Percentiles rank a stretch among this genome's conserved stretches.
These are phyloP conservation scores for Burhinus bistriatus DNA, from an alignment of 2,113 vertebrate species.

Conservation along the genomic window DNA sequence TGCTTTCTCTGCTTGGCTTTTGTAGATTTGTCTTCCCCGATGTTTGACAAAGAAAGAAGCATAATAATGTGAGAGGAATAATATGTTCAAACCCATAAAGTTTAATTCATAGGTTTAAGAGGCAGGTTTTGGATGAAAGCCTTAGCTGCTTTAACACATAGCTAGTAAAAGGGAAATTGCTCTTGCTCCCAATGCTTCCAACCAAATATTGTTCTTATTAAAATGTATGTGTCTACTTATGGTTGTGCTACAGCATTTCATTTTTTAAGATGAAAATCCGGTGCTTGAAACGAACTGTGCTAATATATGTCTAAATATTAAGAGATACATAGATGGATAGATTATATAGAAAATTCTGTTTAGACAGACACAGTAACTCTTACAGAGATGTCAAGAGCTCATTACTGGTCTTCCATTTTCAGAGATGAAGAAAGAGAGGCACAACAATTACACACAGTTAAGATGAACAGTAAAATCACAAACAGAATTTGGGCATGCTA, in stretches of 20 bases:
- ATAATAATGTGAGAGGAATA: neutral
- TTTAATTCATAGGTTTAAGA: conserved; percentile 25
- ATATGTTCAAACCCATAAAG: neutral
- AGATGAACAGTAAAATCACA: neutral
- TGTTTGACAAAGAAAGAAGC: conserved; percentile 9
- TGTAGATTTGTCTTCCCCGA: neutral
- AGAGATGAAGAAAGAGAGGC: neutral
- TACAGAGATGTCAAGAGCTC: neutral
- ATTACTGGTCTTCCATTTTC: neutral
- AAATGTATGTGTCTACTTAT: neutral
- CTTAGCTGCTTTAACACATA: neutral
- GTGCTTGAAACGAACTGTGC: neutral
- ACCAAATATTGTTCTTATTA: neutral
- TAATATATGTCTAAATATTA: conserved; percentile 1
- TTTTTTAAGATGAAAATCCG: neutral
- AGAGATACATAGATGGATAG: neutral
- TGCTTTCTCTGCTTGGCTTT: neutral
- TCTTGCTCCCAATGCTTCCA: neutral
- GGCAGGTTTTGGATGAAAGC: neutral
- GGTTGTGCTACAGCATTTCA: neutral
- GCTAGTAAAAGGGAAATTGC: neutral
- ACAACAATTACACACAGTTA: neutral
- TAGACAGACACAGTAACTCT: neutral
- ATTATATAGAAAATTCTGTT: neutral
- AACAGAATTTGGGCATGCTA: neutral